Evolutionary conservation across 2,888 invertebrate genomes (phyloP), one percentile per base, ranked within the genome.

Genomic region (Ochropleura leucogaster): DNA sequence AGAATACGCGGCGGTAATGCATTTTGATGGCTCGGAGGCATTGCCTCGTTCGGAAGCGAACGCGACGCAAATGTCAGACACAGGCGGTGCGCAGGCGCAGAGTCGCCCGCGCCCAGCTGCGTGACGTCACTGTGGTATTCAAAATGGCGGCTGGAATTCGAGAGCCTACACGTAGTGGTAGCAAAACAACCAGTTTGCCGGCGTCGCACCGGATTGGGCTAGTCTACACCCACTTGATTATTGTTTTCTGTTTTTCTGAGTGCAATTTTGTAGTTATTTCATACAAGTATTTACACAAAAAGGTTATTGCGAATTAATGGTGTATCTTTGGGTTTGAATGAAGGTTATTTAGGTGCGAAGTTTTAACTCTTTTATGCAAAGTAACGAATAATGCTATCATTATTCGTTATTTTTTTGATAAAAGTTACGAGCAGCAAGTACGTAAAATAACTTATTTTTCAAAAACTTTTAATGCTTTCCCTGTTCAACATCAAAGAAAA

Each of bases 61-160:
- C 93, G 93, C 94, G 94, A 92, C 92, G 89, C 93, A 93, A 94
- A 94, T 94, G 94, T 94, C 92, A 93, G 89, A 74, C 84, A 72
- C 89, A 82, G 89, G 88, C 91, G 90, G 89, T 93, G 95, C 93
- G 94, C 94, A 90, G 87, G 93, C 94, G 94, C 93, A 90, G 90
- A 88, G 87, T 91, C 91, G 92, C 94, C 94, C 95, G 94, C 95
- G 94, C 95, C 95, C 94, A 93, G 91, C 90, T 89, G 88, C 90
- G 93, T 96, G 96, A 96, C 96, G 96, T 96, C 96, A 96, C 91
- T 86, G 75, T 87, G 95, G 95, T 95, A 96, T 96, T 96, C 95
- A 96, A 96, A 94, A 96, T 96, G 96, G 96, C 96, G 93, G 93
- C 92, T 87, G 95, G 96, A 95, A 96, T 96, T 93, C 92, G 96